Evolutionary conservation across 92 coral and sea anemone genomes (phyloP).

Genomic region (Phenganax subtilis): DNA sequence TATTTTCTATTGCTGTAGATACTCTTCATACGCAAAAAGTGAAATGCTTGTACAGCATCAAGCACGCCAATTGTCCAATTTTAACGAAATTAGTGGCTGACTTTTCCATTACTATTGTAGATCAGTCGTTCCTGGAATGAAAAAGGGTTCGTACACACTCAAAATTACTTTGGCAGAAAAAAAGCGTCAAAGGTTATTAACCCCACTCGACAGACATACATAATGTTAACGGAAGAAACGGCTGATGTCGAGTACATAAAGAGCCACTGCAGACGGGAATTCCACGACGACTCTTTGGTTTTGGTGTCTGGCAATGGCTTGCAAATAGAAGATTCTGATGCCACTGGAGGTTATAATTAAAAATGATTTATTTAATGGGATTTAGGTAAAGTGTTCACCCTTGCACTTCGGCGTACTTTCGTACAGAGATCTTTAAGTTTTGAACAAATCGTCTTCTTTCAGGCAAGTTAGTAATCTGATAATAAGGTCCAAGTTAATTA

Average conservation of each 20-base stretch:
- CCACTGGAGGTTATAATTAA: slow-evolving; percentile 44
- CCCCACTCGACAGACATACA: neutral
- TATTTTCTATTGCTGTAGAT: too few species aligned
- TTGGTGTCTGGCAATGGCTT: slow-evolving; percentile 44
- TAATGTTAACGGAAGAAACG: slow-evolving; percentile 11
- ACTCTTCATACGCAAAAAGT: too few species aligned
- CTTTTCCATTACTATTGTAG: neutral
- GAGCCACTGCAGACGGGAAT: slow-evolving; percentile 35
- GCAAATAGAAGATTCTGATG: slow-evolving; percentile 41
- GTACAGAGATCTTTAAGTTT: too few species aligned
- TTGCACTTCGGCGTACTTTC: neutral
- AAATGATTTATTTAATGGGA: slow-evolving; percentile 9
- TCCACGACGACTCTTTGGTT: slow-evolving; percentile 23
- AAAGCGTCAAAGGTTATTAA: slow-evolving; percentile 2
- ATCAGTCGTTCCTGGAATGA: slow-evolving; percentile 19
- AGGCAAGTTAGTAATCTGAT: too few species aligned
- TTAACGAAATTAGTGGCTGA: too few species aligned
- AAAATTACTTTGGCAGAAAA: slow-evolving; percentile 33
- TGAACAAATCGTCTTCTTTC: too few species aligned
- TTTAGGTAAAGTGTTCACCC: neutral
- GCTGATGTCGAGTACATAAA: slow-evolving; percentile 42
- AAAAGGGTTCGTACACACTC: neutral
- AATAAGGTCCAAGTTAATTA: too few species aligned
- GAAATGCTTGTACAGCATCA: too few species aligned
- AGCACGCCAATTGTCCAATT: too few species aligned